Evolutionary conservation across 1,140 invertebrate genomes (phyloP).

Genomic region (Drosophila guanche): DNA sequence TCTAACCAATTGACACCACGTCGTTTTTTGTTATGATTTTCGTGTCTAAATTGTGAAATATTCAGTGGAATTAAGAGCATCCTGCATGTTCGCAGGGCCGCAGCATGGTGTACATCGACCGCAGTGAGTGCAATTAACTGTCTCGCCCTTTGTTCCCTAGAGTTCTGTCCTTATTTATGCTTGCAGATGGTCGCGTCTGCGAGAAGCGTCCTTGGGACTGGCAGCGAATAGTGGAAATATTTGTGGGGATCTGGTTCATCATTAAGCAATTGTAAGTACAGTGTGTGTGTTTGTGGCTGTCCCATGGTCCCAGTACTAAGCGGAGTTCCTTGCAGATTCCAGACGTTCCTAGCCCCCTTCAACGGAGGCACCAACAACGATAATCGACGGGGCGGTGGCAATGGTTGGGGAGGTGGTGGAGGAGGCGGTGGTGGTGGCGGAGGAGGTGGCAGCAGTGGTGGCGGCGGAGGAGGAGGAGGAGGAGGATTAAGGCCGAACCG

Average conservation of each 20-base stretch:
- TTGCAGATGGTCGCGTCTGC: slow-evolving; percentile 70
- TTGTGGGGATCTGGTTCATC: slow-evolving; percentile 57
- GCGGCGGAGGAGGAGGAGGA: slow-evolving; percentile 23
- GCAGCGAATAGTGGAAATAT: slow-evolving; percentile 58
- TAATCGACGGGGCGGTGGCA: slow-evolving; percentile 37
- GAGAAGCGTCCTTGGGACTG: slow-evolving; percentile 72
- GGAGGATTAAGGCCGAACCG: slow-evolving; percentile 66
- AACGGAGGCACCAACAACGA: slow-evolving; percentile 29
- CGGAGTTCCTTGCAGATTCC: slow-evolving; percentile 26
- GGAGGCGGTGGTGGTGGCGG: slow-evolving; percentile 43
- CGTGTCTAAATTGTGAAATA: too few relatives aligned
- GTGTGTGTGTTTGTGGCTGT: neutral
- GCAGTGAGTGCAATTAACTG: slow-evolving; percentile 23
- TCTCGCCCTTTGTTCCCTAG: neutral
- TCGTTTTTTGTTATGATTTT: too few relatives aligned
- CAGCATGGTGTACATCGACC: slow-evolving; percentile 54
- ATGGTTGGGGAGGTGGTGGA: slow-evolving; percentile 20
- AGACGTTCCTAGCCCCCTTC: slow-evolving; percentile 61
- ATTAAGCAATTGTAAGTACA: slow-evolving; percentile 61
- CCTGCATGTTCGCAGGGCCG: slow-evolving; percentile 1
- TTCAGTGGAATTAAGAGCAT: too few relatives aligned
- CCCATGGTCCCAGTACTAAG: neutral
- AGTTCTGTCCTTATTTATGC: neutral
- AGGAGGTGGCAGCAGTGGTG: slow-evolving; percentile 43
- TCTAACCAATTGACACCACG: too few relatives aligned